Evolutionary conservation across 2,888 invertebrate genomes (phyloP), one percentile per base, ranked within the genome.

Genomic region (Cylloceria caligata): DNA sequence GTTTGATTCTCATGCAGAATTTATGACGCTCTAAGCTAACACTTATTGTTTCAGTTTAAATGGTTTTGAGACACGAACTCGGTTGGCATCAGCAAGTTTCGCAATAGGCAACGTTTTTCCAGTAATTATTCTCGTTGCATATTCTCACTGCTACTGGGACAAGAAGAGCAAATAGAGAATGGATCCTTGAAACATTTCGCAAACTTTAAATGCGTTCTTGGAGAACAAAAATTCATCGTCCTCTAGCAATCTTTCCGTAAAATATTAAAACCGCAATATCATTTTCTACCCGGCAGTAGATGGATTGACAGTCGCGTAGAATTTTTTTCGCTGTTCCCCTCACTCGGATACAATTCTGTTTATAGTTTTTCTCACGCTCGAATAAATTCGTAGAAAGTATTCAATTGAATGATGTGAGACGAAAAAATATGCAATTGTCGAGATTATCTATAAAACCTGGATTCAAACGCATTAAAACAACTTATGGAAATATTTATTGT

Each of bases 331-430:
- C 71, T 21, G 27, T 47, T 27, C 16, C 13, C 19, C 30, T 47
- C 19, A 19, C 27, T 16, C 19, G 34, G 69, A 69, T 55, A 16
- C 19, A 39, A 69, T 55, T 55, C 21, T 24, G 52, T 72, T 60
- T 45, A 42, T 60, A 19, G 34, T 60, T 72, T 74, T 74, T 27
- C 19, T 60, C 62, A 64, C 52, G 74, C 49, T 65, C 39, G 30
- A 65, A 52, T 39, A 57, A 30, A 36, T 49, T 30, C n/a, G 55
- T 49, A 49, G 74, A 74, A 74, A 74, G 74, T 74, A 64, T 67
- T 42, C 13, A 65, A 45, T 21, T 19, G 49, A 64, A 27, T 47
- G 65, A 60, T 30, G 19, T 2, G 57, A 55, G 36, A 30, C 24
- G 11, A 27, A 60, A 60, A 39, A 45, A 16, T 34, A 55, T 24